Base-by-base conservation (phyloP, 2,797 vertebrate species). In the Acanthurus leucopareius region DNA sequence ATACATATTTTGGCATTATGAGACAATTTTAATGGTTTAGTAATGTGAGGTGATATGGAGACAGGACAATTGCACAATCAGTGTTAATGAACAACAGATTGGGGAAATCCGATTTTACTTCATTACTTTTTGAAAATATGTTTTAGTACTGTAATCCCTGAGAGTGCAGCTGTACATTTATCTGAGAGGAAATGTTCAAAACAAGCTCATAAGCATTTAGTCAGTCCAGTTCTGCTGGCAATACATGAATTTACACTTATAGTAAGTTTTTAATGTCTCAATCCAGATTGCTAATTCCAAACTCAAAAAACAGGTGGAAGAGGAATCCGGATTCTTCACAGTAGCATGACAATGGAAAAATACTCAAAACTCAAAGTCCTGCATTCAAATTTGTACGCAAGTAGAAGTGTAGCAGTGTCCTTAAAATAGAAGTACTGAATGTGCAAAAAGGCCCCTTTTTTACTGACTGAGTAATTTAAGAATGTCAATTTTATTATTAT, bases 1-100 rank as follows among this genome's bases (percentile, higher is more conserved):
- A 44, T 28, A 56, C 54, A 79, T 85, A 65, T 74, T 73, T 84
- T 51, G 20, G 56, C 28, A 54, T 22, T 62, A 32, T 6, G 11
- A 47, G 40, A 69, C 51, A 68, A 3, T 58, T 40, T 5, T 48
- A 1, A 25, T 66, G 59, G 32, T 54, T 40, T 61, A 19, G 15
- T 60, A 40, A 11, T 20, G 9, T 42, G 25, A 1, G 1, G 2
- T 57, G 60, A 58, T 16, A 15, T 35, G 25, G 10, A 48, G 5
- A 14, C 17, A 20, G 51, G 47, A 54, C 0, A 10, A 35, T 19
- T 70, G 15, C n/a, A 35, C 11, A 75, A 22, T 38, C 4, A 0
- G 51, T 19, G 8, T 0, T 2, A 3, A 14, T 51, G 11, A 48
- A 10, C 11, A 8, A 10, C 9, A 32, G 22, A 38, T 3, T 10